A percentile compares a stretch with the other conserved stretches of the same genome.
These are phyloP conservation scores for Euproctis similis DNA, from an alignment of 2,888 invertebrate genomes.

Conservation along the genomic window DNA sequence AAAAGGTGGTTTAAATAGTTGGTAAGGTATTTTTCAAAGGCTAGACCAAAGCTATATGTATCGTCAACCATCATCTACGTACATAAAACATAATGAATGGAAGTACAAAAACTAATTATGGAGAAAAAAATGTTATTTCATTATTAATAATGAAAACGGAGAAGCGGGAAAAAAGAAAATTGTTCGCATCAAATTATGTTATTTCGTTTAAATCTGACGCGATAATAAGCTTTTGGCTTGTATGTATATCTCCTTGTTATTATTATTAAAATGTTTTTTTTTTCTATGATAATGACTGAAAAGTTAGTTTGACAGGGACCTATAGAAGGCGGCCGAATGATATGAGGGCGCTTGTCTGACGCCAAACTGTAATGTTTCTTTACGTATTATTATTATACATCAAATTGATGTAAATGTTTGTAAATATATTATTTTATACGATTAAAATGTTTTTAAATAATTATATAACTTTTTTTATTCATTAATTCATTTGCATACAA, in stretches of 20 bases:
- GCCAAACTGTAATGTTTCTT: constrained; percentile 47
- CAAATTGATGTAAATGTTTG: constrained; percentile 72
- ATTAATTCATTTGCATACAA: too few species aligned
- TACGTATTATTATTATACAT: constrained; percentile 53
- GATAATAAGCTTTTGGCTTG: constrained; percentile 7
- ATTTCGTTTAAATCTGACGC: constrained; percentile 17
- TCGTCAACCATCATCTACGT: too few species aligned
- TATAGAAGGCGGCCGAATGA: constrained; percentile 20
- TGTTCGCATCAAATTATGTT: constrained; percentile 13
- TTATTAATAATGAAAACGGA: too few species aligned
- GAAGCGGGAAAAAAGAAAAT: too few species aligned
- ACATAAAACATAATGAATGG: too few species aligned
- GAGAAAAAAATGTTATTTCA: too few species aligned
- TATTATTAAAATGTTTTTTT: not conserved
- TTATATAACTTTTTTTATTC: constrained; percentile 21
- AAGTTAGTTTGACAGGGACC: not conserved
- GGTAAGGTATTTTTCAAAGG: too few species aligned
- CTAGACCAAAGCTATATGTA: not conserved
- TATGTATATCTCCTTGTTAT: not conserved
- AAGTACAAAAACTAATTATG: too few species aligned
- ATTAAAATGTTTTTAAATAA: constrained; percentile 54
- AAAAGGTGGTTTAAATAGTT: too few species aligned
- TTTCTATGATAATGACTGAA: too few species aligned
- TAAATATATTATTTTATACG: constrained; percentile 71
- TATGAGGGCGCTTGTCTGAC: constrained; percentile 31